Conservation (phyloP, 2,888 invertebrate genomes). For the Machimus rusticus region DNA sequence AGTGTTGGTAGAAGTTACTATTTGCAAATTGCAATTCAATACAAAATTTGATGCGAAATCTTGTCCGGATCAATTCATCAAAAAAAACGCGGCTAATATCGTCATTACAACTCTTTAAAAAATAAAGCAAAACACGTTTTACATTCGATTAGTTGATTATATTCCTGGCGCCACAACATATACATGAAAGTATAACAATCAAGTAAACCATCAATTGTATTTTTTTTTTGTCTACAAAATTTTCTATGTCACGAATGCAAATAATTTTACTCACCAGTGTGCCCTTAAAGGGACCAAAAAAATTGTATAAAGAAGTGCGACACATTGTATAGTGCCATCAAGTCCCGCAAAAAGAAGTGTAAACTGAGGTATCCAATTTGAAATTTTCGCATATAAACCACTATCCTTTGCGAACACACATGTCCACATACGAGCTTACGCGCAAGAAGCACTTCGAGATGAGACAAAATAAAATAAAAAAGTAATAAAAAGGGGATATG, state of each 20-base stretch:
- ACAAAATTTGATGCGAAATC: too few relatives aligned
- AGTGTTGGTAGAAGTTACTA: too few relatives aligned
- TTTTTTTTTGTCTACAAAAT: not conserved
- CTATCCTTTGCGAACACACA: slow-evolving; percentile 23
- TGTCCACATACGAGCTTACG: not conserved
- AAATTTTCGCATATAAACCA: slow-evolving; percentile 43
- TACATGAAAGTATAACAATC: not conserved
- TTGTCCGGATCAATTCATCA: too few relatives aligned
- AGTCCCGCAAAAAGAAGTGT: slow-evolving; percentile 27
- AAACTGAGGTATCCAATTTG: slow-evolving; percentile 46
- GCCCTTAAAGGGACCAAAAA: not conserved
- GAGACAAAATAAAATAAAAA: slow-evolving; percentile 44
- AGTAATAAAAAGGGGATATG: slow-evolving; percentile 45
- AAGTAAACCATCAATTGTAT: not conserved
- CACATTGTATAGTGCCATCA: slow-evolving; percentile 14
- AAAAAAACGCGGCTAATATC: too few relatives aligned
- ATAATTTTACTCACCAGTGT: not conserved
- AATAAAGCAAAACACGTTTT: not conserved
- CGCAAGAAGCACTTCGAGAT: slow-evolving; percentile 12
- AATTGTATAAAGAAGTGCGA: not conserved
- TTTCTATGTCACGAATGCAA: not conserved
- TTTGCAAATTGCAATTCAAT: too few relatives aligned
- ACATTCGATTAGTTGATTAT: not conserved
- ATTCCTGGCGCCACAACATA: not conserved
- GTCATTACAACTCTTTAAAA: not conserved